These are phyloP conservation scores for Coboldia fuscipes DNA, from an alignment of 1,140 invertebrate species.

Conservation along the genomic window DNA sequence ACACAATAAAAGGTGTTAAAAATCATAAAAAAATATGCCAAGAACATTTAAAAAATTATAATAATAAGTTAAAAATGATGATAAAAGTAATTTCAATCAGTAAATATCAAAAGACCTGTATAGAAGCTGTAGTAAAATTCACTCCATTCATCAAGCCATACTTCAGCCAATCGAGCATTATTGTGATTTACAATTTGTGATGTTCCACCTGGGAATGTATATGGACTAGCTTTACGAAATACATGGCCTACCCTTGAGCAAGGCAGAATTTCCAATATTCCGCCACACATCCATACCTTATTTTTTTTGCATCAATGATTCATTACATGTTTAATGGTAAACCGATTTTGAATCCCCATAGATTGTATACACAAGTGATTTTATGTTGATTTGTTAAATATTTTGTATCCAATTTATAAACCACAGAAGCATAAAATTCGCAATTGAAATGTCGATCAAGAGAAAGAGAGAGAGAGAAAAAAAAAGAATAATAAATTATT, in stretches of 20 bases:
- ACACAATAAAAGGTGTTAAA: background rate
- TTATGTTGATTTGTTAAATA: too few species aligned
- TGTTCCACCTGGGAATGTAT: constrained; percentile 96
- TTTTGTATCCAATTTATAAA: too few species aligned
- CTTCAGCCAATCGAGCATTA: constrained; percentile 86
- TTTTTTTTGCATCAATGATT: too few species aligned
- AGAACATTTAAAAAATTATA: constrained; percentile 1
- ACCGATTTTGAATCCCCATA: too few species aligned
- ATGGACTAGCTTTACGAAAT: constrained; percentile 96
- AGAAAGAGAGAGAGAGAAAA: too few species aligned
- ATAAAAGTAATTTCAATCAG: constrained; percentile 10
- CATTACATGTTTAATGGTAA: too few species aligned
- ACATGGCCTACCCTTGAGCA: constrained; percentile 91
- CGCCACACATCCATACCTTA: constrained; percentile 96
- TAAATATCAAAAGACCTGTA: too few species aligned
- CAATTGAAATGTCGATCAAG: too few species aligned
- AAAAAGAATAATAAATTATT: too few species aligned
- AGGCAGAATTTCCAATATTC: constrained; percentile 71
- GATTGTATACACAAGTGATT: too few species aligned
- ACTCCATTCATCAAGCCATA: constrained; percentile 97
- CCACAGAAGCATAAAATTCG: too few species aligned
- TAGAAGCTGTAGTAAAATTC: constrained; percentile 97
- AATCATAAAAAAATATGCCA: background rate
- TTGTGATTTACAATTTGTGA: constrained; percentile 96
- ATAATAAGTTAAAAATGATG: constrained; percentile 1